Base-by-base conservation (phyloP, 2,113 vertebrate species). In the Otus sunia region DNA sequence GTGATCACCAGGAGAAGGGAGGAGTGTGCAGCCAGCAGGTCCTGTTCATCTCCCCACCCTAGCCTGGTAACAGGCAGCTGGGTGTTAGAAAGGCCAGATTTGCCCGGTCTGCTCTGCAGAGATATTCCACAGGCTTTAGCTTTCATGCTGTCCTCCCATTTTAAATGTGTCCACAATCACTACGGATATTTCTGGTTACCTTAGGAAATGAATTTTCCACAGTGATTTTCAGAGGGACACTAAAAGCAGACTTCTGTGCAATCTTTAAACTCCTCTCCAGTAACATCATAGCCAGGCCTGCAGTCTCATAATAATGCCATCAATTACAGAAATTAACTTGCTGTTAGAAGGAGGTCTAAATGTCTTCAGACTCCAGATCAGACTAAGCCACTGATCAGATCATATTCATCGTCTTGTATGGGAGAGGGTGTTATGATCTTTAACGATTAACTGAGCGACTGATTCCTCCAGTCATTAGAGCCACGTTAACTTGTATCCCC, bases 291-390 rank as follows among this genome's bases (percentile, higher is more conserved):
- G 66, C 39, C 59, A 56, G 49, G 36, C 64, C 68, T 49, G 43
- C 36, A 89, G 74, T 37, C 77, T 78, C 5, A 0, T 50, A 47
- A 81, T 82, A 82, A 88, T 39, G 63, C 18, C 87, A 79, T 62
- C 32, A 94, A 86, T 76, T 94, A 76, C 50, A 96, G 73, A 77
- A 88, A 96, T 90, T 73, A 90, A 71, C 43, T 75, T 85, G 26
- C 59, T 88, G 39, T 68, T 95, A 63, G 81, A 79, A 85, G 32
- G 36, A 90, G 21, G 74, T 52, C 52, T 90, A 71, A 89, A 56
- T 77, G 45, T 58, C 66, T 91, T 85, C 78, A 79, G 77, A 80
- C 37, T 74, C 67, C 76, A 74, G 43, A 91, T 59, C 63, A 74
- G 68, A 85, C 37, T 50, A 85, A 93, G 72, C 66, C 74, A 73